Percentiles rank a stretch among this genome's conserved stretches.
Evolutionary conservation across 2,113 vertebrate genomes (phyloP).

Genomic region (Limanda limanda): DNA sequence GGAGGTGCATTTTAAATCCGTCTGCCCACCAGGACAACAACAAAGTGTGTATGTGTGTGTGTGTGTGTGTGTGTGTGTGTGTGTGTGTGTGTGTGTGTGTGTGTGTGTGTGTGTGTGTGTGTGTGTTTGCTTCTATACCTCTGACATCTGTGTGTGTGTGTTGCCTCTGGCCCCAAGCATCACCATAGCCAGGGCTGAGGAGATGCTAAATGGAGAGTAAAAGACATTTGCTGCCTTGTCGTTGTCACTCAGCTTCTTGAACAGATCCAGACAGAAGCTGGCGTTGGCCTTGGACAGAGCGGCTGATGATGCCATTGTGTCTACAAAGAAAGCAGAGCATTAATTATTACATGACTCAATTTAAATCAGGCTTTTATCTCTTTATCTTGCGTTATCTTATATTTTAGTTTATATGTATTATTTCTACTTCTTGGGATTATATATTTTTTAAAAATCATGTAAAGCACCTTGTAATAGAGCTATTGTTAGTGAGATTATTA

Average conservation of each 20-base stretch:
- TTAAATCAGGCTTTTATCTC: not conserved
- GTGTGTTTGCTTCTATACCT: slow-evolving; percentile 77
- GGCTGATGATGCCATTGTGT: slow-evolving; percentile 61
- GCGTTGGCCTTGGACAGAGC: slow-evolving; percentile 81
- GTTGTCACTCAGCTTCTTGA: slow-evolving; percentile 79
- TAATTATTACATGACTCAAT: not conserved
- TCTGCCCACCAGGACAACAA: not conserved
- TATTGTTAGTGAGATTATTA: not conserved
- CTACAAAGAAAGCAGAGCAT: slow-evolving; percentile 15
- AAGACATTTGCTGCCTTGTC: slow-evolving; percentile 81
- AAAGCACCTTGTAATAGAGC: not conserved
- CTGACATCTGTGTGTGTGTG: slow-evolving; percentile 86
- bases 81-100: slow-evolving; percentile 50
- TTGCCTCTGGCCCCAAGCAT: slow-evolving; percentile 86
- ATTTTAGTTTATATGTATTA: not conserved
- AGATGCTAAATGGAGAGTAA: slow-evolving; percentile 88
- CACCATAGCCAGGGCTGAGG: slow-evolving; percentile 87
- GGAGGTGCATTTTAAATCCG: too few species aligned
- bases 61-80: slow-evolving; percentile 81
- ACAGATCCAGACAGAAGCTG: slow-evolving; percentile 84
- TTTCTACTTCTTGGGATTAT: not conserved
- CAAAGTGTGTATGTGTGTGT: not conserved
- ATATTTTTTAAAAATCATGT: not conserved
- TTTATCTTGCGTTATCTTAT: not conserved
- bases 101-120: slow-evolving; percentile 83